phyloP scores from a whole-genome alignment of 2,113 vertebrate genomes.

The Gallinago undulata region DNA sequence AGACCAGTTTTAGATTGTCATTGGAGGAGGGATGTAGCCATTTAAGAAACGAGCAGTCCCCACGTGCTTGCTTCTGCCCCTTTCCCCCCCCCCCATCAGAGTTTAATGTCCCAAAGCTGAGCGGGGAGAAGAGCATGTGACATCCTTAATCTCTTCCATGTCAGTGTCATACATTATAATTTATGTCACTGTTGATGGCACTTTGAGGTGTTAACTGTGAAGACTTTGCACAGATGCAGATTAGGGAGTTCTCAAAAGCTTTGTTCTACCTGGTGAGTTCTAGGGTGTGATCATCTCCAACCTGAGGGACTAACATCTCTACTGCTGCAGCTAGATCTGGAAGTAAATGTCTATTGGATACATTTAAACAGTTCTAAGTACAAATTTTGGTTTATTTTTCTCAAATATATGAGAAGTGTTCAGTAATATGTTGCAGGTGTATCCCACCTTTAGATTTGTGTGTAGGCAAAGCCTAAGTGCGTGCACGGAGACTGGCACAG shows the following conservation, averaged over 20 bases:
- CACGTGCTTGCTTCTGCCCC: neutral
- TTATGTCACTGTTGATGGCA: neutral
- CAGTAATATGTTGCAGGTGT: neutral
- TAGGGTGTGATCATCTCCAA: neutral
- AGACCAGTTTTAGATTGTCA: neutral
- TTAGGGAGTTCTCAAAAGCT: neutral
- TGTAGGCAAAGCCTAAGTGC: neutral
- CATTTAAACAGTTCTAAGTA: neutral
- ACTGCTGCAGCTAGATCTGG: neutral
- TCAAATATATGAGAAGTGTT: neutral
- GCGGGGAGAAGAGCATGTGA: neutral
- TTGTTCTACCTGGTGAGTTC: neutral
- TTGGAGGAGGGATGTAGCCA: neutral
- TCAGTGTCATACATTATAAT: neutral
- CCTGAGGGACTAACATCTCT: neutral
- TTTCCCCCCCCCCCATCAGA: neutral
- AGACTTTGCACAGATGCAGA: neutral
- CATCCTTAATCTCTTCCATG: neutral
- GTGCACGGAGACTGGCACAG: rapidly evolving
- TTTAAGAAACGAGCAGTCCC: neutral
- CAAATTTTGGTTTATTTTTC: neutral
- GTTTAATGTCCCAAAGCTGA: neutral
- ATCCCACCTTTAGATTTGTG: neutral
- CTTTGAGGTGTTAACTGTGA: neutral
- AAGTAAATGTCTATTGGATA: neutral